phyloP scores from a whole-genome alignment of 2,797 vertebrate genomes.

The Lagorchestes hirsutus region DNA sequence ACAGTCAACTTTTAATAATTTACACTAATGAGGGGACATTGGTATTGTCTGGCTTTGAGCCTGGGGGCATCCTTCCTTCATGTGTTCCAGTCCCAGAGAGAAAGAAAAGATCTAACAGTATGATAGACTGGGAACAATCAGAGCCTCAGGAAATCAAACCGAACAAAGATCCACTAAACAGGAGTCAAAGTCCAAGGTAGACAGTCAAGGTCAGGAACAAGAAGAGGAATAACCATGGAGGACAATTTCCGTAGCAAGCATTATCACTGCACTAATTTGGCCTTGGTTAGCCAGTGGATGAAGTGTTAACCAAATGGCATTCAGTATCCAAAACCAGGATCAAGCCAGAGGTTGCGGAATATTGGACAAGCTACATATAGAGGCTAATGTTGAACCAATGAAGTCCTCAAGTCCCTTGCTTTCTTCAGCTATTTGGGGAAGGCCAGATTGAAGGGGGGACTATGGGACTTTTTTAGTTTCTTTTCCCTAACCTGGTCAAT shows the following conservation, averaged over 20 bases:
- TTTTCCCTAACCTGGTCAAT: not conserved
- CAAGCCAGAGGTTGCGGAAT: not conserved
- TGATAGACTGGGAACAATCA: not conserved
- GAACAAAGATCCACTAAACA: not conserved
- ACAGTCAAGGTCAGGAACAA: not conserved
- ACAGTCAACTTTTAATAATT: not conserved
- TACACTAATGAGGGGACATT: not conserved
- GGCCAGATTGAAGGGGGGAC: not conserved
- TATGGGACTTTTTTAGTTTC: not conserved
- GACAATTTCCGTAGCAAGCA: not conserved
- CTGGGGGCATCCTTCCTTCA: not conserved
- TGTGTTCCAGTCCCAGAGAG: not conserved
- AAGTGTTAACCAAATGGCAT: not conserved
- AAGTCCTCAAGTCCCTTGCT: slow-evolving; percentile 12
- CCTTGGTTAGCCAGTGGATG: not conserved
- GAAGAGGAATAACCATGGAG: not conserved
- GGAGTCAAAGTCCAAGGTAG: not conserved
- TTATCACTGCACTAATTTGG: not conserved
- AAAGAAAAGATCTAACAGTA: not conserved
- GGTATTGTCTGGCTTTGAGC: not conserved
- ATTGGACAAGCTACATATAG: not conserved
- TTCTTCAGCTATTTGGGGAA: not conserved
- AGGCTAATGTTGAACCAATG: not conserved
- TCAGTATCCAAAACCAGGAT: not conserved
- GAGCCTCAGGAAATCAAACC: not conserved